phyloP scores from a whole-genome alignment of 2,888 invertebrate species.

The Serripes groenlandicus region DNA sequence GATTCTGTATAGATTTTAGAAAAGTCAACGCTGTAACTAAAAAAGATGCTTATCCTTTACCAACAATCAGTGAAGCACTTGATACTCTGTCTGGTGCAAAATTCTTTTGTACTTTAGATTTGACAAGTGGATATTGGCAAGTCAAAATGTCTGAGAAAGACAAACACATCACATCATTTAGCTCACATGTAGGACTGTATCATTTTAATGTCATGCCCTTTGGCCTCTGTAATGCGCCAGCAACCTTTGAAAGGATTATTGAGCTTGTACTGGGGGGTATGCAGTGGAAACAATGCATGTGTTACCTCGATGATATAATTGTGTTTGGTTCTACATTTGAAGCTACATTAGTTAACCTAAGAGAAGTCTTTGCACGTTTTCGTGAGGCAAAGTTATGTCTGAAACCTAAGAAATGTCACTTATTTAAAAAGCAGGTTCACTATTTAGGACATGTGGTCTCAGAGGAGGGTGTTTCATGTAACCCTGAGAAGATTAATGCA shows the following conservation, averaged over 20 bases:
- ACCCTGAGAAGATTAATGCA: slow-evolving; percentile 23
- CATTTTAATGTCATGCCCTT: no score
- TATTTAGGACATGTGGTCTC: slow-evolving; percentile 11
- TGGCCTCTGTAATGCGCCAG: no score
- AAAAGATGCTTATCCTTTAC: slow-evolving; percentile 56
- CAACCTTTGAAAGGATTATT: slow-evolving; percentile 61
- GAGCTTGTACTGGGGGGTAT: slow-evolving; percentile 43
- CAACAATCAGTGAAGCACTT: slow-evolving; percentile 42
- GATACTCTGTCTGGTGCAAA: slow-evolving; percentile 44
- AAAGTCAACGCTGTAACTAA: slow-evolving; percentile 38
- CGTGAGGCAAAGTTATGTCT: not conserved
- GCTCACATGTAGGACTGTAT: slow-evolving; percentile 34
- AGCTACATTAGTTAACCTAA: slow-evolving; percentile 43
- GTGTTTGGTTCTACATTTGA: slow-evolving; percentile 59
- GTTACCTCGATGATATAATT: slow-evolving; percentile 70
- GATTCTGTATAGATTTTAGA: slow-evolving; percentile 55
- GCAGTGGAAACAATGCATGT: slow-evolving; percentile 8
- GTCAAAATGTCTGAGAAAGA: slow-evolving; percentile 35
- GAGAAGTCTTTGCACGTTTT: slow-evolving; percentile 57
- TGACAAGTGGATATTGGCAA: slow-evolving; percentile 59
- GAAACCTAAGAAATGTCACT: slow-evolving; percentile 8
- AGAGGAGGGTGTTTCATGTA: not conserved
- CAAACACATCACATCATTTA: slow-evolving; percentile 42
- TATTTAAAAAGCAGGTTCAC: slow-evolving; percentile 7
- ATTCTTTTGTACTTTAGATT: slow-evolving; percentile 53